Base-by-base conservation (phyloP, 2,888 invertebrate genomes). In the Conops quadrifasciatus region DNA sequence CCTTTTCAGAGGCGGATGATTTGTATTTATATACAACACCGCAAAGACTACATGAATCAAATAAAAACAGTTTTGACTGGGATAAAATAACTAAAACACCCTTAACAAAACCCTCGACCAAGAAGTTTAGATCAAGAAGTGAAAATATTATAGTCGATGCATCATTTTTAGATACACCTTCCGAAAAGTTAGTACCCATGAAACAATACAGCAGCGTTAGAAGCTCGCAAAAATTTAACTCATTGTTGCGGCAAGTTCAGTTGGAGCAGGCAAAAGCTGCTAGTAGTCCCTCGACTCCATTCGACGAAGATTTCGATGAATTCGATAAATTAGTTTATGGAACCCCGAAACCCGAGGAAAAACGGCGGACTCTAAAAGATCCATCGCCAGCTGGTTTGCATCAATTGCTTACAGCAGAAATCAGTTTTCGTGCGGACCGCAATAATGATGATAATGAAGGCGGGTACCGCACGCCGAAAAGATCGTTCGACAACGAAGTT, bases 261-360 rank as follows among this genome's bases (percentile, higher is more conserved):
- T 21, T 75, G 3, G 58, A 71, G 0, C 47, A 72, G 0, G 19
- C 74, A 13, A 49, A 58, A 58, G 21, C 15, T 4, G 16, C 56
- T 0, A 16, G 15, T 28, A 24, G 51, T 16, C 26, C 15, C n/a
- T 26, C n/a, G 15, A 30, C 5, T 28, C 62, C 16, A 59, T 43
- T n/a, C 24, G n/a, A n/a, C 2, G 77, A 79, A 49, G 79, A 80
- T 7, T 72, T 79, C 1, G 83, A 83, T 76, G 84, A 84, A 60
- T 82, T 85, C 43, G 85, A 85, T 78, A 78, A 78, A 64, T 72
- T 85, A 43, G 81, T 82, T 2, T 77, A 78, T 64, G 73, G 74
- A 49, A 30, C 51, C 65, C 49, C 64, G 43, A 73, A 77, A 72
- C 45, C 70, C 43, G 70, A 26, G 21, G 13, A 13, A 49, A 36